Conservation (phyloP, 1,140 invertebrate genomes). For the Pachyrhynchus sulphureomaculatus region DNA sequence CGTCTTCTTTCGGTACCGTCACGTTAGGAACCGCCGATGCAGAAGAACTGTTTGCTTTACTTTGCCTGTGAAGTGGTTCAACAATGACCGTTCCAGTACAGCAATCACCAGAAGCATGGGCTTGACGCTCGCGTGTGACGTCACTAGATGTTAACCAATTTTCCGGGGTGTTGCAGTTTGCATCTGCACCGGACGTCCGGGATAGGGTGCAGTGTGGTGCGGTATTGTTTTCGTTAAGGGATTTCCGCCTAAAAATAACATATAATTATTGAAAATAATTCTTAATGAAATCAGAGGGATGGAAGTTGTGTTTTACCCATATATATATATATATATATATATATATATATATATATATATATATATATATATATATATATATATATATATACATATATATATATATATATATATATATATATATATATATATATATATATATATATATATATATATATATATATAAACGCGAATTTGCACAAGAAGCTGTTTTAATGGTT, state of each 20-base stretch:
- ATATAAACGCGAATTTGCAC: no score
- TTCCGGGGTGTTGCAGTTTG: slow-evolving; percentile 5
- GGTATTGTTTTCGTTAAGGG: slow-evolving; percentile 8
- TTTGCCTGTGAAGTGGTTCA: slow-evolving; percentile 28
- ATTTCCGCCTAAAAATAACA: slow-evolving; percentile 16
- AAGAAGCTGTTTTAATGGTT: no score
- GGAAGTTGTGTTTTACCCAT: no score
- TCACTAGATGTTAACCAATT: slow-evolving; percentile 25
- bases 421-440: no score
- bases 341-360: no score
- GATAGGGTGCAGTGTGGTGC: neutral
- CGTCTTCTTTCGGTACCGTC: slow-evolving; percentile 27
- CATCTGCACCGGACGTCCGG: slow-evolving; percentile 23
- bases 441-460: no score
- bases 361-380: no score
- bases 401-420: no score
- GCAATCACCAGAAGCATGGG: slow-evolving; percentile 39
- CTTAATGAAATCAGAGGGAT: no score
- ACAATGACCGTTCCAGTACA: slow-evolving; percentile 43
- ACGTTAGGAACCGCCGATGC: slow-evolving; percentile 16
- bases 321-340: no score
- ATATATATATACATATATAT: no score
- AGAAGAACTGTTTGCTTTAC: slow-evolving; percentile 27
- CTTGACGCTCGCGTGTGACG: slow-evolving; percentile 32
- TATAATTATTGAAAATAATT: neutral